Percentiles rank a stretch among this genome's conserved stretches.
phyloP scores from a whole-genome alignment of 2,888 invertebrate species.

The Mesorhabditis sp. region DNA sequence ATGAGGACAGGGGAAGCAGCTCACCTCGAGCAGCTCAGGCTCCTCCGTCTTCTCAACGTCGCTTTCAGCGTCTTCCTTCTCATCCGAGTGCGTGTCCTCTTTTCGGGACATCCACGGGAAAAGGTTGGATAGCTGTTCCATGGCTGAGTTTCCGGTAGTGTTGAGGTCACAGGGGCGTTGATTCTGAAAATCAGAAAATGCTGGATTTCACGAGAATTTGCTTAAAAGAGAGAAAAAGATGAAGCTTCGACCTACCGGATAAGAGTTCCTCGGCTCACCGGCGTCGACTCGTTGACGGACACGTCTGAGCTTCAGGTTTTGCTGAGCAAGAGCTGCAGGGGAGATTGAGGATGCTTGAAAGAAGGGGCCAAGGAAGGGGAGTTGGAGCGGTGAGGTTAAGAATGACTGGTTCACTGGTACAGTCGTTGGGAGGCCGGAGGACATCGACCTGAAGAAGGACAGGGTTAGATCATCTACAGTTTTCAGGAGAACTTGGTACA shows the following conservation, averaged over 20 bases:
- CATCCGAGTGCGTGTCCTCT: not conserved
- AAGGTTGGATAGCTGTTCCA: not conserved
- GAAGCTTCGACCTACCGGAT: slow-evolving; percentile 62
- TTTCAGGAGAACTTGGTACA: no score
- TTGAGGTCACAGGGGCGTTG: not conserved
- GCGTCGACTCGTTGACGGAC: slow-evolving; percentile 93
- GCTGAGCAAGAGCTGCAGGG: slow-evolving; percentile 2
- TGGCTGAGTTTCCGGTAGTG: not conserved
- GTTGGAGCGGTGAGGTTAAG: not conserved
- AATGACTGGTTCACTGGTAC: not conserved
- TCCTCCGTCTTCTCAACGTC: not conserved
- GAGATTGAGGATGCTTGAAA: not conserved
- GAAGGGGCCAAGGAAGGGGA: slow-evolving; percentile 3
- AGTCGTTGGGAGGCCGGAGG: not conserved
- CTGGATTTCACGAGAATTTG: slow-evolving; percentile 8
- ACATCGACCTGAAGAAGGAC: not conserved
- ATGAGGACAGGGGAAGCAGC: no score
- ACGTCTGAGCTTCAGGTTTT: slow-evolving; percentile 71
- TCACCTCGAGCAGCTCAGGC: no score
- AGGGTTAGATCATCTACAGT: not conserved
- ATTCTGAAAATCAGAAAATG: not conserved
- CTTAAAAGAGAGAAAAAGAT: not conserved
- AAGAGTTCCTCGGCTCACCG: slow-evolving; percentile 84
- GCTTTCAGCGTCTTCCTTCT: not conserved
- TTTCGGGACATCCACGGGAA: not conserved